Evolutionary conservation across 23 tunicate species (phyloP), one percentile per base, ranked within the genome.

Genomic region (Styela clava): DNA sequence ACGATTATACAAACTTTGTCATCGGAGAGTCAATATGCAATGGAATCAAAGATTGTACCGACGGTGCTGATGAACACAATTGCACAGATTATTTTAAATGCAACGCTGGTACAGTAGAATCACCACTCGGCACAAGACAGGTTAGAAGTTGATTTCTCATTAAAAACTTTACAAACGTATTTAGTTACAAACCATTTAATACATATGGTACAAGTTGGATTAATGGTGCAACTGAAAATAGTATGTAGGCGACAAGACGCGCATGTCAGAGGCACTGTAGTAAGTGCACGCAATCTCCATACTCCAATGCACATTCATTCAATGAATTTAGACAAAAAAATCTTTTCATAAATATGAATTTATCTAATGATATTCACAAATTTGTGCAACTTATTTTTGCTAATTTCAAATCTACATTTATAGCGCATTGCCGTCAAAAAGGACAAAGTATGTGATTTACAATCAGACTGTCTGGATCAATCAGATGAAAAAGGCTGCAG

Each of bases 401-500:
- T n/a, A n/a, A n/a, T n/a, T n/a, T n/a, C n/a, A n/a, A n/a, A n/a
- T n/a, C n/a, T n/a, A n/a, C n/a, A n/a, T n/a, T n/a, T n/a, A n/a
- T n/a, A n/a, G n/a, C n/a, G n/a, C n/a, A n/a, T n/a, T n/a, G n/a
- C n/a, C n/a, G n/a, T n/a, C n/a, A n/a, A n/a, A n/a, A n/a, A n/a
- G n/a, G n/a, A n/a, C n/a, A n/a, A n/a, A n/a, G 27, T 23, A 35
- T 73, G 78, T 35, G 89, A 85, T 56, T 70, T 29, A 18, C 26
- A 27, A 3, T 22, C 79, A 5, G 79, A 85, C 70, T 85, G 89
- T 35, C 24, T 79, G 3, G 89, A 79, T 65, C 24, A 25, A 24
- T 61, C 79, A 29, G 89, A 85, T 79, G 89, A 85, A 61, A 79
- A 9, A 25, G 52, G 52, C 79, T 85, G 89, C 61, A 26, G 30